Percentiles rank a stretch among this genome's conserved stretches.
Conservation (phyloP, 1,140 invertebrate species). For the Pogonus chalceus region DNA sequence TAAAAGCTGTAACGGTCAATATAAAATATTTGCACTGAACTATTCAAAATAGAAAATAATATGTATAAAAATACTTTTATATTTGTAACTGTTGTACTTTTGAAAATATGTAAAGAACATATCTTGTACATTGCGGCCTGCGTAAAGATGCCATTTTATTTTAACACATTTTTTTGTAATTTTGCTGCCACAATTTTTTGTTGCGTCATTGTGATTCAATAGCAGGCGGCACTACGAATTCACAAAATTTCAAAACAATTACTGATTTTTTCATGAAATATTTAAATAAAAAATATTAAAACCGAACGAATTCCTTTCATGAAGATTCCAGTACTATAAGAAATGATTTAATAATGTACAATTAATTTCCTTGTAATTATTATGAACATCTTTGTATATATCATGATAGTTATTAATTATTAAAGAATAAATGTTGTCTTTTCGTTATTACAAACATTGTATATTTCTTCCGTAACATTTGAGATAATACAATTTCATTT, state of each 20-base stretch:
- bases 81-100: conserved; percentile 6
- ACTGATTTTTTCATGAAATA: no score
- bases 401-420: conserved; percentile 18
- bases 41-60: conserved; percentile 8
- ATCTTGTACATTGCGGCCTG: not conserved
- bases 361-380: not conserved
- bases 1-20: conserved; percentile 1
- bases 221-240: no score
- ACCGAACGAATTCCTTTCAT: no score
- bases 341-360: no score
- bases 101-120: conserved; percentile 2
- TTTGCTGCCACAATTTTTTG: no score
- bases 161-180: no score
- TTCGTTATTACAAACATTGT: conserved; percentile 20
- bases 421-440: conserved; percentile 27
- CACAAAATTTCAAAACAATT: no score
- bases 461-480: no score
- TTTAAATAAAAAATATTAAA: no score
- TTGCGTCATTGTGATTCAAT: no score
- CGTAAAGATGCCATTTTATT: not conserved
- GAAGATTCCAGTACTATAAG: no score
- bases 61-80: conserved; percentile 5
- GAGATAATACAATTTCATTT: not conserved
- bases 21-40: conserved; percentile 6
- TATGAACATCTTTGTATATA: conserved; percentile 3